phyloP scores from a whole-genome alignment of 2,888 invertebrate species.

The Drosophila setosimentum region DNA sequence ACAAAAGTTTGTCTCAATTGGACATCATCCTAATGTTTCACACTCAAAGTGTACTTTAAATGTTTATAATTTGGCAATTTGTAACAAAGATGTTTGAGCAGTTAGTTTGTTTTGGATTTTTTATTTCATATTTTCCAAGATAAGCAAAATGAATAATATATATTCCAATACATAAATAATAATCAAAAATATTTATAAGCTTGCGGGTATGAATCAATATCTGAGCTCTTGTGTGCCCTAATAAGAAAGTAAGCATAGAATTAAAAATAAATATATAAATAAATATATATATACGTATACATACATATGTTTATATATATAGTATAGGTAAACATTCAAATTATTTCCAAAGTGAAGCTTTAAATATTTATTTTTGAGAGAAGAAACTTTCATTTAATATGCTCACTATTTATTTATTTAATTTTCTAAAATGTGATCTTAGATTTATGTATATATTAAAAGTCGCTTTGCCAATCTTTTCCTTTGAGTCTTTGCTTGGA shows the following conservation, averaged over 20 bases:
- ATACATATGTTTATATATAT: background rate
- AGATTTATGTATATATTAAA: background rate
- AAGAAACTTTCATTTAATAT: background rate
- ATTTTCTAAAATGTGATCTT: background rate
- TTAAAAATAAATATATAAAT: background rate
- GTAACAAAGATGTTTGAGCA: background rate
- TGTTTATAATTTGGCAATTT: constrained; percentile 22
- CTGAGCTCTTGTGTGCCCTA: background rate
- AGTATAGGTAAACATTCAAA: background rate
- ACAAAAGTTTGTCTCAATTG: constrained; percentile 41
- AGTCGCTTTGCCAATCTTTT: background rate
- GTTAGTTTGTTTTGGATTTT: background rate
- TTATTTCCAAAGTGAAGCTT: background rate
- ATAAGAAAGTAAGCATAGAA: background rate
- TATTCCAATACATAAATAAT: background rate
- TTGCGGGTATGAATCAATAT: background rate
- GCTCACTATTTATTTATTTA: background rate
- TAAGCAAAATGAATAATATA: background rate
- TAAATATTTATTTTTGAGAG: background rate
- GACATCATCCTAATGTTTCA: constrained; percentile 22
- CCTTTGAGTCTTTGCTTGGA: background rate
- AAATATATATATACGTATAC: too few relatives aligned
- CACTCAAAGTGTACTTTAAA: constrained; percentile 15
- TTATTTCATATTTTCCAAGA: background rate
- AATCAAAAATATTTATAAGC: background rate